Evolutionary conservation across 2,113 vertebrate genomes (phyloP).

Genomic region (Myotis brandtii): DNA sequence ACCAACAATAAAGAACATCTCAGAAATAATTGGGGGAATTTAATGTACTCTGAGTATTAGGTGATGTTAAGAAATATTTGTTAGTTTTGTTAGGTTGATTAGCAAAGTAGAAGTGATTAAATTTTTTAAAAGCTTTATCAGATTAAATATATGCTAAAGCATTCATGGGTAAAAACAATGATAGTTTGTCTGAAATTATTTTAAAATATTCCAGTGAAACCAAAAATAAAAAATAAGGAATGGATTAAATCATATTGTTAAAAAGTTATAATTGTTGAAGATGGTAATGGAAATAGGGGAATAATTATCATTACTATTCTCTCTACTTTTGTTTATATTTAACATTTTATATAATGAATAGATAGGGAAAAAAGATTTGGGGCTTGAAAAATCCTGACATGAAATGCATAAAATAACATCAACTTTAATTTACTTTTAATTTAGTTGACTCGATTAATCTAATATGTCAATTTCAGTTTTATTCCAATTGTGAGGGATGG

Average conservation of each 20-base stretch:
- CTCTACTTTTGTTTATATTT: background rate
- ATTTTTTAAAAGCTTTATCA: background rate
- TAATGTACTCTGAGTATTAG: background rate
- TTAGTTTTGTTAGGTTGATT: background rate
- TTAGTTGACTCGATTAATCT: background rate
- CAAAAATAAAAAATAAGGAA: background rate
- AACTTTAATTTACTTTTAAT: background rate
- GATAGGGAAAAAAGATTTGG: background rate
- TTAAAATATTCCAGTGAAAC: background rate
- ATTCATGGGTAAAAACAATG: background rate
- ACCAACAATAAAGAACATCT: background rate
- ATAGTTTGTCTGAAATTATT: slow-evolving; percentile 1
- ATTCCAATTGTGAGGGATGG: background rate
- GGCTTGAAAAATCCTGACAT: background rate
- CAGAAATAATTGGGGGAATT: background rate
- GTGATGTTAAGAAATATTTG: background rate
- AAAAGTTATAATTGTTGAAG: background rate
- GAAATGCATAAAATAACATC: background rate
- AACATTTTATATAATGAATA: background rate
- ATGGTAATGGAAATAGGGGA: background rate
- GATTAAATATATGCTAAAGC: background rate
- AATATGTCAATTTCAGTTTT: background rate
- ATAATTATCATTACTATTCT: background rate
- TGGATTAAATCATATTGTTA: background rate
- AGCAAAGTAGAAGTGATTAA: background rate